phyloP scores from a whole-genome alignment of 1,140 invertebrate genomes.

The Neoseiulus cucumeris region DNA sequence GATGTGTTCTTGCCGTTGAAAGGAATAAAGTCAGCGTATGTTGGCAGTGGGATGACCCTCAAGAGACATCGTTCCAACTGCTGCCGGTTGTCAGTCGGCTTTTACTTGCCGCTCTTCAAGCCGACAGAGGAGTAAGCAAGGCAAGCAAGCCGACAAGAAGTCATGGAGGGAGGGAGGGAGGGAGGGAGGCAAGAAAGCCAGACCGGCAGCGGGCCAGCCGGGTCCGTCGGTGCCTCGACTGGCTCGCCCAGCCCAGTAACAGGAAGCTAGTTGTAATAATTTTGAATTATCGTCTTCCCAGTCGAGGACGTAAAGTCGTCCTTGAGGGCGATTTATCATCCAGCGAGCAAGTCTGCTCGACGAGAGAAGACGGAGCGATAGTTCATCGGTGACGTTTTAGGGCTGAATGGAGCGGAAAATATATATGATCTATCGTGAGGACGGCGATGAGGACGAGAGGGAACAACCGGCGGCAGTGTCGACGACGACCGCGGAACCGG shows the following conservation, averaged over 20 bases:
- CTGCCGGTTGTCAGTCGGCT: no score
- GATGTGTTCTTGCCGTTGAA: no score
- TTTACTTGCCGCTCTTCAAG: no score
- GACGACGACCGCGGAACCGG: no score
- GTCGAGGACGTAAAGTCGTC: no score
- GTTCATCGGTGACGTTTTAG: constrained; percentile 7
- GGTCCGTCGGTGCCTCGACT: not conserved
- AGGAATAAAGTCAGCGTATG: no score
- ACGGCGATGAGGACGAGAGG: not conserved
- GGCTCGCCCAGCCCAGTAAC: not conserved
- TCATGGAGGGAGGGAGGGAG: not conserved
- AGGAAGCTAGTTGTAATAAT: constrained; percentile 9
- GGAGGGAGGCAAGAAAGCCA: not conserved
- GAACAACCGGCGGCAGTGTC: not conserved
- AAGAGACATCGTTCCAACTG: no score
- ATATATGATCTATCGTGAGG: constrained; percentile 12
- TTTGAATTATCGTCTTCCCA: constrained; percentile 6
- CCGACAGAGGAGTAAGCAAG: no score
- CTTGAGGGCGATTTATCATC: no score
- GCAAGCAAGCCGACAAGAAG: not conserved
- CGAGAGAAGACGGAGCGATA: not conserved
- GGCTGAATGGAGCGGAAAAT: constrained; percentile 11
- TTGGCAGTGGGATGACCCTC: no score
- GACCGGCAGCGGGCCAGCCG: no score
- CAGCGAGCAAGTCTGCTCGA: no score